phyloP scores from a whole-genome alignment of 2,113 vertebrate genomes.

The Pelusios castaneus region DNA sequence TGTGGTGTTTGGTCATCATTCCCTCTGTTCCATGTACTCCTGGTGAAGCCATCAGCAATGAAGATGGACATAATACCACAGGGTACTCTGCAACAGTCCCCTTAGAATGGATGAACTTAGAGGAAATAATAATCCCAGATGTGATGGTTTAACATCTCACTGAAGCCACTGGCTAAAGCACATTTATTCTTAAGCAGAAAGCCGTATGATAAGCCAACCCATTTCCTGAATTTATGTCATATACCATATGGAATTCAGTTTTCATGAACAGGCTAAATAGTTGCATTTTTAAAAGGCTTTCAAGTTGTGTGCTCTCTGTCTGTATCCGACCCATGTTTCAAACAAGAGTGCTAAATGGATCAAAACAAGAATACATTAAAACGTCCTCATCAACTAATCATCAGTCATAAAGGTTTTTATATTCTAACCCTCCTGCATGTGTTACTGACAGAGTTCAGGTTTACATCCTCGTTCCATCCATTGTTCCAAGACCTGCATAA shows the following conservation, averaged over 20 bases:
- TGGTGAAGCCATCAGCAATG: background rate
- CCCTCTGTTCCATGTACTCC: background rate
- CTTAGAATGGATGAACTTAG: background rate
- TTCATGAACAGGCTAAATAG: background rate
- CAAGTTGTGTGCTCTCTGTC: background rate
- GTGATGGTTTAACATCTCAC: background rate
- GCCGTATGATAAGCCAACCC: background rate
- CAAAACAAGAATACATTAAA: background rate
- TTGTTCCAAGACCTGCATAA: fast-evolving
- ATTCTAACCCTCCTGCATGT: background rate
- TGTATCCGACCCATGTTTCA: background rate
- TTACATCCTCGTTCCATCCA: background rate
- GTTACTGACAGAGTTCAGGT: background rate
- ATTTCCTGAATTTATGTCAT: background rate
- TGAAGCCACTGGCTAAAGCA: background rate
- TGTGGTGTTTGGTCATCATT: background rate
- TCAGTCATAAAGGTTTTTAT: background rate
- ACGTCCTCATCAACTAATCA: background rate
- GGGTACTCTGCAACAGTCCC: background rate
- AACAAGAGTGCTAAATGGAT: background rate
- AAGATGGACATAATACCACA: background rate
- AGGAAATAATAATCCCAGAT: background rate
- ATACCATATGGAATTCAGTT: background rate
- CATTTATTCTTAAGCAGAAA: background rate
- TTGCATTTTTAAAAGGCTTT: background rate